Conservation (phyloP, 2,888 invertebrate genomes). For the Lagria hirta region DNA sequence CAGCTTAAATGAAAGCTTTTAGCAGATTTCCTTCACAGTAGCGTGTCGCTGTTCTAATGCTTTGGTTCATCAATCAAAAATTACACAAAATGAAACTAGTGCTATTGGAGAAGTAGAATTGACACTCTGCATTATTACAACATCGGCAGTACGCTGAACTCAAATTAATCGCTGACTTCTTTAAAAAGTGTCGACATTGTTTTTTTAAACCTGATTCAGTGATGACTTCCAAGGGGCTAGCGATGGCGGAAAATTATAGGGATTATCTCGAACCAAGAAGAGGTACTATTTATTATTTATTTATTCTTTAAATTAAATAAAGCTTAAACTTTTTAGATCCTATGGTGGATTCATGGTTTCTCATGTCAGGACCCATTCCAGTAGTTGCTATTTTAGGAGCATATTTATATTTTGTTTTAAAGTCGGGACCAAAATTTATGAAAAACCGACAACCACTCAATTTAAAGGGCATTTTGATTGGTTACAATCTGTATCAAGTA, state of each 20-base stretch:
- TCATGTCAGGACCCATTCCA: conserved; percentile 76
- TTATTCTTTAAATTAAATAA: conserved; percentile 4
- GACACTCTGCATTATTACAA: background rate
- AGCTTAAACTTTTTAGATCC: conserved; percentile 62
- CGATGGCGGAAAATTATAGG: conserved; percentile 59
- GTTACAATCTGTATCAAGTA: conserved; percentile 89
- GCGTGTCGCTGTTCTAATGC: too few species aligned
- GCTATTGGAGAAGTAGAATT: too few species aligned
- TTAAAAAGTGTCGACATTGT: too few species aligned
- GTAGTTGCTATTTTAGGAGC: conserved; percentile 64
- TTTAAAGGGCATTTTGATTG: conserved; percentile 69
- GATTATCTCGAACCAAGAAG: conserved; percentile 55
- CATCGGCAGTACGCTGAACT: background rate
- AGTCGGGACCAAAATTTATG: conserved; percentile 76
- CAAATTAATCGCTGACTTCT: too few species aligned
- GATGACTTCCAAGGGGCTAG: conserved; percentile 57
- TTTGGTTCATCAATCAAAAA: too few species aligned
- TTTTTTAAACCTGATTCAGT: conserved; percentile 5
- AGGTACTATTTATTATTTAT: conserved; percentile 48
- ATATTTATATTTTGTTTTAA: conserved; percentile 74
- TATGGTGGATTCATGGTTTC: conserved; percentile 72
- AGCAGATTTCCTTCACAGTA: too few species aligned
- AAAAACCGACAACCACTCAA: conserved; percentile 71
- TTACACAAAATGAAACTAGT: too few species aligned
- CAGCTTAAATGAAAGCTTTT: too few species aligned